Evolutionary conservation across 2,888 invertebrate genomes (phyloP).

Genomic region (Coecobrya sp.): DNA sequence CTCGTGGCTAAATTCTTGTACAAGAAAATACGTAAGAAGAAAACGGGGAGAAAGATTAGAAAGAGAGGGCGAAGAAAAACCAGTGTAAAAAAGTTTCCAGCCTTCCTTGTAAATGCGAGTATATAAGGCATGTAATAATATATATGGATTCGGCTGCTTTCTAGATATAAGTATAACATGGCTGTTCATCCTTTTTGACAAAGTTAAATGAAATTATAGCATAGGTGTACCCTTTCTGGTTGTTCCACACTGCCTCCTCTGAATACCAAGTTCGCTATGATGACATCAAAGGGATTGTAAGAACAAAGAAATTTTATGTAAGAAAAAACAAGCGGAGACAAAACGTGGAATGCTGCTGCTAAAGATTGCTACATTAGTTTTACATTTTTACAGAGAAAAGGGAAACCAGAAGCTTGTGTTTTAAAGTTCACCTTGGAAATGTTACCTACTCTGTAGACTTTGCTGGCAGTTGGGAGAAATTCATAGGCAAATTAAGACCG

Average conservation of each 20-base stretch:
- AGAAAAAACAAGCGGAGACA: background rate
- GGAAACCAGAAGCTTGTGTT: background rate
- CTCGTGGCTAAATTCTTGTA: background rate
- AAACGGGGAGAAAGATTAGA: conserved; percentile 2
- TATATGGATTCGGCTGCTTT: background rate
- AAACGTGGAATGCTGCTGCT: background rate
- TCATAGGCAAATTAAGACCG: background rate
- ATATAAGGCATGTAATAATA: background rate
- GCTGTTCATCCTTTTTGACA: conserved; percentile 51
- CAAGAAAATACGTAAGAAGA: background rate
- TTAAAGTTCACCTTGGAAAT: background rate
- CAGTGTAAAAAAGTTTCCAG: background rate
- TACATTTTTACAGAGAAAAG: background rate
- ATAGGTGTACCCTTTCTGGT: background rate
- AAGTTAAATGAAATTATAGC: conserved; percentile 56
- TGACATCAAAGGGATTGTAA: conserved; percentile 35
- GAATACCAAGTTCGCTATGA: conserved; percentile 29
- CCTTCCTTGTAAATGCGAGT: background rate
- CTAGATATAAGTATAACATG: background rate
- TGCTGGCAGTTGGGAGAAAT: background rate
- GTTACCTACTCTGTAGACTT: background rate
- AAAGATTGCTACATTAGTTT: background rate
- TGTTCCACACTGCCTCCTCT: background rate
- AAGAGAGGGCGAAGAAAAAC: too few species aligned
- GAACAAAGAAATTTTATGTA: background rate